These are phyloP conservation scores for human DNA, from an alignment of 2,113 vertebrate genomes.

Conservation along the genomic window DNA sequence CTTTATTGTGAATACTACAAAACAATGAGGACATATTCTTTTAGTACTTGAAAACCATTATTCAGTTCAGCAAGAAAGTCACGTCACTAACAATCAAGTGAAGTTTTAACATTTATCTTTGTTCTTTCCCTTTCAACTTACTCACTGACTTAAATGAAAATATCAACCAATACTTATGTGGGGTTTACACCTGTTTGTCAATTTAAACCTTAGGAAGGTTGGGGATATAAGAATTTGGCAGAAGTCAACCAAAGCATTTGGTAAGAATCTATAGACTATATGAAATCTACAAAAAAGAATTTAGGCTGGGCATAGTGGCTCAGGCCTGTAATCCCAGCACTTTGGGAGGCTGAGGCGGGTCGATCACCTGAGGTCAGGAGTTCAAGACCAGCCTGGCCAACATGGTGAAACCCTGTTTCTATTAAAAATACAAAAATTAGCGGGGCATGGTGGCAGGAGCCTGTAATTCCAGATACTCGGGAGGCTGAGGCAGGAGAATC, in stretches of 20 bases:
- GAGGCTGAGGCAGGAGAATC: no score
- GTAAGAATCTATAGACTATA: not conserved
- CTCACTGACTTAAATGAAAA: constrained; percentile 35
- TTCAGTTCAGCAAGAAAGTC: constrained; percentile 25
- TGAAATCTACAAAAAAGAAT: not conserved
- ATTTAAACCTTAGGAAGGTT: not conserved
- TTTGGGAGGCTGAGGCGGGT: no score
- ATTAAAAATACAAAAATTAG: no score
- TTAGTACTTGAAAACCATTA: constrained; percentile 26
- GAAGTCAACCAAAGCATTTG: constrained; percentile 26
- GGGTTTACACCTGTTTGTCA: not conserved
- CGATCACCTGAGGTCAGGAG: no score
- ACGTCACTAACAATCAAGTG: not conserved
- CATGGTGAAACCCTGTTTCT: no score
- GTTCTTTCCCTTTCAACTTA: constrained; percentile 55
- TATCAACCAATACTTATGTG: not conserved
- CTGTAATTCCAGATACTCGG: no score
- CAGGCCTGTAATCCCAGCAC: no score
- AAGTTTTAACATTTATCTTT: not conserved
- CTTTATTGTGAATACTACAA: not conserved
- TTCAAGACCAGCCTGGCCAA: no score
- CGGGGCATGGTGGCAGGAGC: no score
- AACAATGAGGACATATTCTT: not conserved
- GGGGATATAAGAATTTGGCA: constrained; percentile 13
- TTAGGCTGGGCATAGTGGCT: no score